Percentiles rank a stretch among this genome's conserved stretches.
Evolutionary conservation across 1,140 invertebrate genomes (phyloP).

Genomic region (Marisa cornuarietis): DNA sequence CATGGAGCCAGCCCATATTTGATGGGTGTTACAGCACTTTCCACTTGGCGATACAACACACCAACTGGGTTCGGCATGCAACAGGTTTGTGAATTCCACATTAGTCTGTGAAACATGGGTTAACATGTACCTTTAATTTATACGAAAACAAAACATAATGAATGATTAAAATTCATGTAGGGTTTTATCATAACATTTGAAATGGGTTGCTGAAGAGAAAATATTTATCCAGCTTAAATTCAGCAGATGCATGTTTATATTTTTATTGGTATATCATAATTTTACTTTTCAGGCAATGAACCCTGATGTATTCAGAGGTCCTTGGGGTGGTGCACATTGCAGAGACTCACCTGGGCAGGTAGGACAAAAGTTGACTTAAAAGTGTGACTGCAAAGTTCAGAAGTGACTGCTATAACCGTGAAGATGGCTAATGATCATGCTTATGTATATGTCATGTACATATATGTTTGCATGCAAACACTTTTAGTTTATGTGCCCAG

Average conservation of each 20-base stretch:
- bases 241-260: neutral
- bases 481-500: too few species aligned
- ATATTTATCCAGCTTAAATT: neutral
- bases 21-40: constrained; percentile 84
- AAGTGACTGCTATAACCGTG: too few species aligned
- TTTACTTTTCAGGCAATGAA: constrained; percentile 76
- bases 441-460: constrained; percentile 7
- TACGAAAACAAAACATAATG: too few species aligned
- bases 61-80: constrained; percentile 82
- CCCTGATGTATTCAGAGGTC: constrained; percentile 88
- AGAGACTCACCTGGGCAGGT: constrained; percentile 87
- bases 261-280: too few species aligned
- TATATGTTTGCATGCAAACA: neutral
- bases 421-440: neutral
- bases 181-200: too few species aligned
- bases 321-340: constrained; percentile 88
- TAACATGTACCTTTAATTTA: too few species aligned
- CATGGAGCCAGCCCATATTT: constrained; percentile 86
- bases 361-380: neutral
- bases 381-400: too few species aligned
- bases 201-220: neutral
- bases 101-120: neutral
- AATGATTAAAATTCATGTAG: too few species aligned
- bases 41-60: constrained; percentile 81
- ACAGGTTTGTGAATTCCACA: constrained; percentile 72